Percentiles rank a stretch among this genome's conserved stretches.
Evolutionary conservation across 2,797 vertebrate species (phyloP).

Genomic region (Pyrocephalus nanus): DNA sequence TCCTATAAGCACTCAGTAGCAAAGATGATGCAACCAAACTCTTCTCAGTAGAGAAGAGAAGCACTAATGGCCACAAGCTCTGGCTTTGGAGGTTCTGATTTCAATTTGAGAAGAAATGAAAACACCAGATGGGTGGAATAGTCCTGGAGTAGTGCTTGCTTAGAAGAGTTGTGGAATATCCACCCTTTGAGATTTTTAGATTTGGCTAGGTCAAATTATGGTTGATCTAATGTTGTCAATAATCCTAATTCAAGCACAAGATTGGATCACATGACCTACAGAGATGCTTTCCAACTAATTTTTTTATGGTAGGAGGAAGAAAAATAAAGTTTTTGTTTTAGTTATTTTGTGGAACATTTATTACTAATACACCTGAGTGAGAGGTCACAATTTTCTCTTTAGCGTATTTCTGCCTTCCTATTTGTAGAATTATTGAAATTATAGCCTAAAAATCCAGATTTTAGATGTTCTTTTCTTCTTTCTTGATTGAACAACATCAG

Average conservation of each 20-base stretch:
- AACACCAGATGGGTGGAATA: rapidly evolving
- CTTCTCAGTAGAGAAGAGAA: not conserved
- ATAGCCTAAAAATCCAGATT: not conserved
- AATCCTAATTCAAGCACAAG: not conserved
- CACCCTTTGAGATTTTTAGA: not conserved
- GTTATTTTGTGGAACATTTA: not conserved
- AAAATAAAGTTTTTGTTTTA: not conserved
- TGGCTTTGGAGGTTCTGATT: not conserved
- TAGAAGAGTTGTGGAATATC: not conserved
- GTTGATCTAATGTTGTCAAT: not conserved
- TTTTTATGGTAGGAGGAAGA: not conserved
- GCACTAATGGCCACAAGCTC: not conserved
- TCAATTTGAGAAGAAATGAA: not conserved
- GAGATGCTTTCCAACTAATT: not conserved
- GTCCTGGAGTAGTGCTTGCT: not conserved
- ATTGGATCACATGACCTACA: not conserved
- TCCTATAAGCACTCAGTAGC: not conserved
- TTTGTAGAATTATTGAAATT: not conserved
- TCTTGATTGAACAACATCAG: not conserved
- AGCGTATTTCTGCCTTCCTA: not conserved
- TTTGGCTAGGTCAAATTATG: not conserved
- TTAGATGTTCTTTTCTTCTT: not conserved
- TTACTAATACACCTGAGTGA: not conserved
- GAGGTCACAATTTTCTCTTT: not conserved
- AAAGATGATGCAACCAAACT: not conserved